Evolutionary conservation across 2,888 invertebrate genomes (phyloP).

Genomic region (Amblyteles armatorius): DNA sequence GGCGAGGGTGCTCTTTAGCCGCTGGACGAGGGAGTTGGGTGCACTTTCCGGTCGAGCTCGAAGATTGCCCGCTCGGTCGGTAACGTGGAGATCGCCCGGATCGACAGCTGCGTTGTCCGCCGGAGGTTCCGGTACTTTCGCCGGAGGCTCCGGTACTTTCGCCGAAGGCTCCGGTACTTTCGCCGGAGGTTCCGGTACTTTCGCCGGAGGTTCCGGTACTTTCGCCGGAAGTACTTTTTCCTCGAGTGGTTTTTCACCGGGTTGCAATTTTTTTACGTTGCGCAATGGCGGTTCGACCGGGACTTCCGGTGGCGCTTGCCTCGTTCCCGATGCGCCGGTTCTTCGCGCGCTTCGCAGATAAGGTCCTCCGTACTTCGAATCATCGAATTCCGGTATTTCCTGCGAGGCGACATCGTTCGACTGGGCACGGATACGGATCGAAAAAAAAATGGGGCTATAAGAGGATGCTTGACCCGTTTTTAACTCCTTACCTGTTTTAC

Average conservation of each 20-base stretch:
- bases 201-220: background rate
- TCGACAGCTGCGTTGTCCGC: slow-evolving; percentile 8
- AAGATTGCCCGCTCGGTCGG: background rate
- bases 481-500: too few relatives aligned
- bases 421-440: background rate
- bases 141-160: too few relatives aligned
- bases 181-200: too few relatives aligned
- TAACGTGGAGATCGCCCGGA: background rate
- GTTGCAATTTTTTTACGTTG: background rate
- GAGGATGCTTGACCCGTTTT: too few relatives aligned
- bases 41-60: background rate
- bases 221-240: background rate
- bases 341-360: background rate
- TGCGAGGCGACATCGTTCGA: background rate
- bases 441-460: background rate
- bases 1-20: slow-evolving; percentile 46
- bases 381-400: slow-evolving; percentile 40
- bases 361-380: background rate
- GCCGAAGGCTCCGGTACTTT: too few relatives aligned
- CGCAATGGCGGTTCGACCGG: background rate
- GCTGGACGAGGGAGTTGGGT: slow-evolving; percentile 8
- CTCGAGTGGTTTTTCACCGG: background rate
- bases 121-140: too few relatives aligned
- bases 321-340: background rate
- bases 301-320: background rate